Conservation (phyloP, 2,888 invertebrate species). For the Tillus elongatus region DNA sequence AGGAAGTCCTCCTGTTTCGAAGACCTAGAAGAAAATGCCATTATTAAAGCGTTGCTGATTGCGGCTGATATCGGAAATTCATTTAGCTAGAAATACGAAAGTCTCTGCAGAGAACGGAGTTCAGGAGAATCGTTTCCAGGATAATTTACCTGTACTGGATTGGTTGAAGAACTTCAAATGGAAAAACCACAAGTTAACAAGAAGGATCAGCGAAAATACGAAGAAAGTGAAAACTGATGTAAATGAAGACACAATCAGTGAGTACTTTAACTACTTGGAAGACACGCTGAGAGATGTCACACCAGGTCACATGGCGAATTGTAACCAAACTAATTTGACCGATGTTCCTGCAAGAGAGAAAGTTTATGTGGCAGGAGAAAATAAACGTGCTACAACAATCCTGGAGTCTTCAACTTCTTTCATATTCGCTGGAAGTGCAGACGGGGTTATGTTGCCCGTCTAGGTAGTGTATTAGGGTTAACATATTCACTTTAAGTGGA, state of each 20-base stretch:
- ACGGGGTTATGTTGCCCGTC: no score
- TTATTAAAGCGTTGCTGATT: slow-evolving; percentile 4
- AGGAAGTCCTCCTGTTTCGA: slow-evolving; percentile 1
- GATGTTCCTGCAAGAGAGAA: slow-evolving; percentile 2
- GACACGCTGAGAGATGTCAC: slow-evolving; percentile 3
- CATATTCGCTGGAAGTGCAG: slow-evolving; percentile 2
- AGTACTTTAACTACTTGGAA: slow-evolving; percentile 4
- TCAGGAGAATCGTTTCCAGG: slow-evolving; percentile 4
- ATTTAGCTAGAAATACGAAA: slow-evolving; percentile 4
- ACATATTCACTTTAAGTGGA: no score
- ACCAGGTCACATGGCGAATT: slow-evolving; percentile 3
- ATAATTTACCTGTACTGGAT: slow-evolving; percentile 3
- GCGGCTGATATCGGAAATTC: slow-evolving; percentile 2
- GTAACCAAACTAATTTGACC: slow-evolving; percentile 4
- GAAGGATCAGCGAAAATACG: slow-evolving; percentile 4
- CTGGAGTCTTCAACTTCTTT: slow-evolving; percentile 4
- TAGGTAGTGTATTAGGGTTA: no score
- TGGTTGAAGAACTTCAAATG: slow-evolving; percentile 4
- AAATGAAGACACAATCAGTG: slow-evolving; percentile 4
- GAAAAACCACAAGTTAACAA: slow-evolving; percentile 2
- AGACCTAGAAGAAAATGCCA: slow-evolving; percentile 3
- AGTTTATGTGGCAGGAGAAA: slow-evolving; percentile 4
- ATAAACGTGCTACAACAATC: slow-evolving; percentile 2
- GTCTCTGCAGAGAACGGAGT: slow-evolving; percentile 1
- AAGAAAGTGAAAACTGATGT: slow-evolving; percentile 4